phyloP scores from a whole-genome alignment of 2,888 invertebrate species.

The Fissipunctia ypsillon region DNA sequence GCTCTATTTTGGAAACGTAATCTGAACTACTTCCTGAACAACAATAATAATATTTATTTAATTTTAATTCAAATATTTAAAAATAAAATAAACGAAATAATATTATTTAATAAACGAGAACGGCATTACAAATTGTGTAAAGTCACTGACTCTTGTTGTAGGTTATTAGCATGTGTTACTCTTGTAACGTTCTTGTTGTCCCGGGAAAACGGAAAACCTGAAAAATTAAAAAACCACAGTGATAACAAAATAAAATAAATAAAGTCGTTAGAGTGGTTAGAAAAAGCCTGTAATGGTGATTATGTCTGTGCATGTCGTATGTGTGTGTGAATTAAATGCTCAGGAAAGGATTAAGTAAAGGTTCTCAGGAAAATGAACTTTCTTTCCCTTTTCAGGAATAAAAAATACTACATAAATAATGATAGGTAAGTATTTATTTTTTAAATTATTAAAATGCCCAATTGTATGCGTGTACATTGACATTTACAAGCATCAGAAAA shows the following conservation, averaged over 20 bases:
- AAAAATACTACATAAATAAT: no score
- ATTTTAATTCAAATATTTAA: neutral
- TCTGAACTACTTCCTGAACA: neutral
- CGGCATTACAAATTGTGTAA: neutral
- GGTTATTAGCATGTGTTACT: neutral
- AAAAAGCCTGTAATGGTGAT: neutral
- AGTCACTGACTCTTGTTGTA: neutral
- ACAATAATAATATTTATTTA: neutral
- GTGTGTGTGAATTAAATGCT: neutral
- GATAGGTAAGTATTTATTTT: neutral
- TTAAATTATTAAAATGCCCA: no score
- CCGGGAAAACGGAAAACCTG: no score
- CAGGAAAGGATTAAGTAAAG: neutral
- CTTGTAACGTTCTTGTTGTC: no score
- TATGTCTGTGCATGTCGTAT: neutral
- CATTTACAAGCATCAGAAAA: no score
- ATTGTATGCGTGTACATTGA: no score
- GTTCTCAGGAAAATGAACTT: neutral
- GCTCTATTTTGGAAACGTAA: neutral
- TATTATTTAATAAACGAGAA: neutral
- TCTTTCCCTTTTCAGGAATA: neutral
- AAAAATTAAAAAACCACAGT: neutral
- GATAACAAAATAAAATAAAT: neutral
- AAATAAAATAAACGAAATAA: neutral
- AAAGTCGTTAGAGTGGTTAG: no score